A percentile compares a stretch with the other conserved stretches of the same genome.
phyloP scores from a whole-genome alignment of 2,888 invertebrate genomes.

The Julus scandinavius region DNA sequence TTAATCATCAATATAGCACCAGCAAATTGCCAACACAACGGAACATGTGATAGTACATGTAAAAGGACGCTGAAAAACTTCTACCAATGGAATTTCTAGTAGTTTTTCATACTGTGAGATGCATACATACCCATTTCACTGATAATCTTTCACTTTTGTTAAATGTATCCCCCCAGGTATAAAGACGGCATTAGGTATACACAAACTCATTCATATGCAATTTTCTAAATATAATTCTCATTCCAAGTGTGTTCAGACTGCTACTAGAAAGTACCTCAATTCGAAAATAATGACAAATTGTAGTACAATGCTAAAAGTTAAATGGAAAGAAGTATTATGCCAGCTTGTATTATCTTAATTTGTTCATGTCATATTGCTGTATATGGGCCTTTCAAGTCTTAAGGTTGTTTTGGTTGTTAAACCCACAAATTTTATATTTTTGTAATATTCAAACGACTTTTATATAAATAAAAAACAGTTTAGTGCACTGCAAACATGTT shows the following conservation, averaged over 20 bases:
- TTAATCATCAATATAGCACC: slow-evolving; percentile 21
- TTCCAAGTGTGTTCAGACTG: background rate
- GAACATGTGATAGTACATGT: slow-evolving; percentile 20
- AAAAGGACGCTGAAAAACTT: background rate
- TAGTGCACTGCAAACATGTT: no score
- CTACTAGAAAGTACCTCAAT: background rate
- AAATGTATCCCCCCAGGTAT: background rate
- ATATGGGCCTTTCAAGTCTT: background rate
- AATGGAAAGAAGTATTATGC: background rate
- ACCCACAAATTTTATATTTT: no score
- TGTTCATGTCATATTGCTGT: background rate
- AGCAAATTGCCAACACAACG: slow-evolving; percentile 36
- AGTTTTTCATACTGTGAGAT: background rate
- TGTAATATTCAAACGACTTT: no score
- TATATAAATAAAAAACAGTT: no score
- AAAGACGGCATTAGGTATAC: background rate
- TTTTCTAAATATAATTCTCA: background rate
- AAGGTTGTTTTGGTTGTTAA: background rate
- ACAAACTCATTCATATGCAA: background rate
- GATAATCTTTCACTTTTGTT: background rate
- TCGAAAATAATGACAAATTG: background rate
- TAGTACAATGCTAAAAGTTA: background rate
- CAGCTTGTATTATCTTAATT: background rate
- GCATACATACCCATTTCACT: background rate
- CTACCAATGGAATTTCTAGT: background rate